A percentile compares a stretch with the other conserved stretches of the same genome.
These are phyloP conservation scores for Lutraria rhynchaena DNA, from an alignment of 1,140 invertebrate genomes.

Conservation along the genomic window DNA sequence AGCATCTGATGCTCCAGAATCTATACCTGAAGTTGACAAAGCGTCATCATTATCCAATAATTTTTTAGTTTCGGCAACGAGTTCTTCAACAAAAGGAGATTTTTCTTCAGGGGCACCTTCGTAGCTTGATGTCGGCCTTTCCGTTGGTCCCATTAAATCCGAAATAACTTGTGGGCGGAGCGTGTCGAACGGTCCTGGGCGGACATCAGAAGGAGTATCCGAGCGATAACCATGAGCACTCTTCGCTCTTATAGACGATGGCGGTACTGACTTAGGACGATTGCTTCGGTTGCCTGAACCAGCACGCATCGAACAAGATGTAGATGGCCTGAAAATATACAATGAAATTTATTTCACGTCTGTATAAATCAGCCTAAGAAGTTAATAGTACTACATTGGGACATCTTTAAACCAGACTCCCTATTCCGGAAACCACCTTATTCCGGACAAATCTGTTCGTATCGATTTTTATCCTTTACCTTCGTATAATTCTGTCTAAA, in stretches of 20 bases:
- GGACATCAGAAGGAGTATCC: constrained; percentile 64
- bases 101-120: constrained; percentile 44
- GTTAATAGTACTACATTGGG: too few species aligned
- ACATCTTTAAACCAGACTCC: too few species aligned
- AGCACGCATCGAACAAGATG: constrained; percentile 47
- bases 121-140: constrained; percentile 40
- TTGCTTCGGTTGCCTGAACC: neutral
- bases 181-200: constrained; percentile 69
- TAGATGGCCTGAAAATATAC: constrained; percentile 50
- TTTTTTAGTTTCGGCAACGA: constrained; percentile 37
- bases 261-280: constrained; percentile 54
- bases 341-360: neutral
- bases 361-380: too few species aligned
- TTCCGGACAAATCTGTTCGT: too few species aligned
- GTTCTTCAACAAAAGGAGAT: constrained; percentile 31
- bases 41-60: constrained; percentile 66
- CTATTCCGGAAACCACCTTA: too few species aligned
- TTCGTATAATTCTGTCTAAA: too few species aligned
- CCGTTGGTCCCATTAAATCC: constrained; percentile 57
- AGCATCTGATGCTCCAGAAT: constrained; percentile 70
- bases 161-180: constrained; percentile 66
- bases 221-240: constrained; percentile 17
- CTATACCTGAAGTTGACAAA: constrained; percentile 73
- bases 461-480: too few species aligned
- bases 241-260: constrained; percentile 34